Conservation (phyloP, 1,140 invertebrate genomes). For the Hyposmocoma kahamanoa region DNA sequence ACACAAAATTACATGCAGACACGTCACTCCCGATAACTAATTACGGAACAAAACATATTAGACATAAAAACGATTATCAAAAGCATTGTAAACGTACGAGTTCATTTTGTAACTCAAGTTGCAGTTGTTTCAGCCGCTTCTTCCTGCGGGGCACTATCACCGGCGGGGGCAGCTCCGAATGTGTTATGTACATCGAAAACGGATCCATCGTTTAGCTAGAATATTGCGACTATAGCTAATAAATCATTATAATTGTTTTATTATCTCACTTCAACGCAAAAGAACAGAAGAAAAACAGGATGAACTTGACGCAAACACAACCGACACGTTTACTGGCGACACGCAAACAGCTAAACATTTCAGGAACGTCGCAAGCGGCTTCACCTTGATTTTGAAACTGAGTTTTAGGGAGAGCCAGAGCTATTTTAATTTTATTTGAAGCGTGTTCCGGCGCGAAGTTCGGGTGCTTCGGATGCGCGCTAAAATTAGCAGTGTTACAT, state of each 20-base stretch:
- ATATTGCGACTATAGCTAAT: too few relatives aligned
- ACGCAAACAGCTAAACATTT: conserved; percentile 46
- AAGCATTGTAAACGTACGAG: too few relatives aligned
- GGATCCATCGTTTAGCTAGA: conserved; percentile 42
- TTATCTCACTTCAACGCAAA: conserved; percentile 4
- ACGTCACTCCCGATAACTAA: neutral
- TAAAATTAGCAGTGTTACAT: conserved; percentile 26
- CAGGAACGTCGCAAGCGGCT: conserved; percentile 57
- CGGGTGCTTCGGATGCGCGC: conserved; percentile 42
- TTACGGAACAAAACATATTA: too few relatives aligned
- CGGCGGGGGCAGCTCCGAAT: conserved; percentile 55
- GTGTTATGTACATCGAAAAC: conserved; percentile 63
- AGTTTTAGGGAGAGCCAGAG: conserved; percentile 48
- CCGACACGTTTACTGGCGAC: conserved; percentile 26
- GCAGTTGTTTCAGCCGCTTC: conserved; percentile 63
- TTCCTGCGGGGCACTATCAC: conserved; percentile 62
- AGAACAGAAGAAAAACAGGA: conserved; percentile 31
- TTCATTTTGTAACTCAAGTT: conserved; percentile 43
- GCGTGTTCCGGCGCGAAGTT: conserved; percentile 60
- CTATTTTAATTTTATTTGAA: conserved; percentile 66
- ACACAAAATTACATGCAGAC: conserved; percentile 1
- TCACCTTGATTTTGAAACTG: conserved; percentile 71
- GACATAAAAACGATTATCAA: too few relatives aligned
- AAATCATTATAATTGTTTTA: conserved; percentile 27
- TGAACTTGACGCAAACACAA: conserved; percentile 37